phyloP scores from a whole-genome alignment of 2,113 vertebrate species.

The Heptranchias perlo region DNA sequence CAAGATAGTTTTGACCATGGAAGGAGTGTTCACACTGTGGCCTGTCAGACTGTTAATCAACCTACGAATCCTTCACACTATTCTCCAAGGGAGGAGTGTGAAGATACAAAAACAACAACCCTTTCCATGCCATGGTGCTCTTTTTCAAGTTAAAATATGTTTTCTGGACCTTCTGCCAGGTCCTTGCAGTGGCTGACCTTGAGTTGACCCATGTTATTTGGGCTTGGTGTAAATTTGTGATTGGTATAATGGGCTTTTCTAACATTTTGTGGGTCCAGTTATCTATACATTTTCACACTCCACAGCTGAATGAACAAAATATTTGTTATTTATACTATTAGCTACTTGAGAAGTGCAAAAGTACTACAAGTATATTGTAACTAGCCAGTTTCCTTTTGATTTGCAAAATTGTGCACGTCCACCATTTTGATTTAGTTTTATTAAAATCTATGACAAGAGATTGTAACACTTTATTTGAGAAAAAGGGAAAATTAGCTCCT shows the following conservation, averaged over 20 bases:
- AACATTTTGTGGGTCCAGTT: not conserved
- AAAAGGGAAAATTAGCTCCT: not conserved
- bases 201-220: not conserved
- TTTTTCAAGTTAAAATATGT: not conserved
- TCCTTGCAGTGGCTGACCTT: not conserved
- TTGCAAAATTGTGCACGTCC: not conserved
- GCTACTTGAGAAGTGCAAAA: not conserved
- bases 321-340: not conserved
- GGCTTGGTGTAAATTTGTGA: not conserved
- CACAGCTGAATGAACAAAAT: not conserved
- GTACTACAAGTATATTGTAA: not conserved
- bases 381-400: too few species aligned
- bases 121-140: not conserved
- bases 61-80: not conserved
- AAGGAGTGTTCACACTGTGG: not conserved
- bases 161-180: not conserved
- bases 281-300: not conserved
- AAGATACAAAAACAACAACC: not conserved
- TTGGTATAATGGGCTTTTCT: not conserved
- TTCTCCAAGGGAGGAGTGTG: not conserved
- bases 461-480: not conserved
- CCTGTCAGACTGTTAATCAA: too few species aligned
- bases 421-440: not conserved
- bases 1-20: not conserved
- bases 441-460: not conserved